Evolutionary conservation across 2,113 vertebrate genomes (phyloP), one percentile per base, ranked within the genome.

Genomic region (Cheirogaleus medius): DNA sequence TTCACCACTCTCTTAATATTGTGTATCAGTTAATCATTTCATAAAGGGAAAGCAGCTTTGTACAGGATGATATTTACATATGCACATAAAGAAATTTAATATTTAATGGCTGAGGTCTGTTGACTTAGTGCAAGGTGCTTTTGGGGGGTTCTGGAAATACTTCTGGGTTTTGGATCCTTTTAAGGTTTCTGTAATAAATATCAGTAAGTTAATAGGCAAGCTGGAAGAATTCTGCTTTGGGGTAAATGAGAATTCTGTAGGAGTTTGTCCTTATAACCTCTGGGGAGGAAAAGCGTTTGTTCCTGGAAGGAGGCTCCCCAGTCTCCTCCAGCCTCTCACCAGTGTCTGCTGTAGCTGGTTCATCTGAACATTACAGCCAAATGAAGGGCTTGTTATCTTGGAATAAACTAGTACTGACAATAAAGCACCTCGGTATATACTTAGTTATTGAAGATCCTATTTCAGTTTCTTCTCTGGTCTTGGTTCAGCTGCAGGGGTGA

Each of bases 221-320:
- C 49, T 83, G n/a, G 68, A 87, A 87, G 54, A 80, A 92, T 87
- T 95, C n/a, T 94, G 76, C 49, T 90, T 63, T 93, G 64, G 42
- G 37, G 18, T 42, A 76, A 60, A 42, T 81, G 64, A 63, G 60
- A 68, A 64, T 44, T 68, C 42, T 44, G 0, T 14, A 34, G 42
- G 49, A 73, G 42, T 80, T 49, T n/a, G 6, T 91, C 54, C 56
- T 64, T 23, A 49, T 0, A n/a, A 21, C 4, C n/a, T 84, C 21
- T 29, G 68, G 18, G 68, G 49, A 37, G 44, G 44, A 87, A 52
- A 34, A 83, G 15, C 13, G 27, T 58, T 83, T 37, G 5, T 73
- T 32, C 29, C 25, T 29, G 56, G 15, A 56, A 64, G 76, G 34
- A 32, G 27, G 10, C 32, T 42, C 5, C 20, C 13, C 7, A 0